Percentiles rank a stretch among this genome's conserved stretches.
Conservation (phyloP, 2,113 vertebrate genomes). For the Notothenia coriiceps region DNA sequence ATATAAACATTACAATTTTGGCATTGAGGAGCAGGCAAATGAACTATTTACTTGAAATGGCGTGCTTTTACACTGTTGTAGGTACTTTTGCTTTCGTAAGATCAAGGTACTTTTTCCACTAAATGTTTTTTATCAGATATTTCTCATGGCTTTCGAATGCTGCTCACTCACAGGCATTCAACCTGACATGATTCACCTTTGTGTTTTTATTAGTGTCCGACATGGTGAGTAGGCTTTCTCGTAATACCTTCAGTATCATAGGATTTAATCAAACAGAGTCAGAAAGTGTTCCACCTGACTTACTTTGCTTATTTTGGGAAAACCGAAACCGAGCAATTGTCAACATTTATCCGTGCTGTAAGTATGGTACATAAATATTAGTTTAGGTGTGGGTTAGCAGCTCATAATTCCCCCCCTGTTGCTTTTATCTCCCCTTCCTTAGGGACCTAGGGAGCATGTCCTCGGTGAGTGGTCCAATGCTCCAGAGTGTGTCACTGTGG, state of each 20-base stretch:
- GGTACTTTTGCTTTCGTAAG: background rate
- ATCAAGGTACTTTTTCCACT: background rate
- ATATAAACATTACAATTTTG: background rate
- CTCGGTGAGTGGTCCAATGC: constrained; percentile 18
- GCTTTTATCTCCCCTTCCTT: constrained; percentile 17
- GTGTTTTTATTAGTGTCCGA: constrained; percentile 5
- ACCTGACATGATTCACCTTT: constrained; percentile 12
- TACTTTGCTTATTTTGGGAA: constrained; percentile 26
- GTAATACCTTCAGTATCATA: background rate
- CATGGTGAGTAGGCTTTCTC: background rate
- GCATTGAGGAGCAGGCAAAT: background rate
- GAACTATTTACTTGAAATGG: background rate
- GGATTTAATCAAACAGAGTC: background rate
- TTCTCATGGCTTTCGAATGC: background rate
- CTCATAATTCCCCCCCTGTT: constrained; percentile 32
- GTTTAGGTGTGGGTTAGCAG: constrained; percentile 40
- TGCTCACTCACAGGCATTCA: background rate
- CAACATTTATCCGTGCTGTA: constrained; percentile 53
- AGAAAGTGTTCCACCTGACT: background rate
- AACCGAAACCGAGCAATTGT: constrained; percentile 36
- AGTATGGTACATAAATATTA: constrained; percentile 58
- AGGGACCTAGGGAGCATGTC: constrained; percentile 14
- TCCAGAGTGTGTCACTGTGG: constrained; percentile 19
- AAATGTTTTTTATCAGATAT: background rate
- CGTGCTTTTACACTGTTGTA: background rate